Percentiles rank a stretch among this genome's conserved stretches.
Conservation (phyloP, 2,113 vertebrate genomes). For the Morone chrysops region DNA sequence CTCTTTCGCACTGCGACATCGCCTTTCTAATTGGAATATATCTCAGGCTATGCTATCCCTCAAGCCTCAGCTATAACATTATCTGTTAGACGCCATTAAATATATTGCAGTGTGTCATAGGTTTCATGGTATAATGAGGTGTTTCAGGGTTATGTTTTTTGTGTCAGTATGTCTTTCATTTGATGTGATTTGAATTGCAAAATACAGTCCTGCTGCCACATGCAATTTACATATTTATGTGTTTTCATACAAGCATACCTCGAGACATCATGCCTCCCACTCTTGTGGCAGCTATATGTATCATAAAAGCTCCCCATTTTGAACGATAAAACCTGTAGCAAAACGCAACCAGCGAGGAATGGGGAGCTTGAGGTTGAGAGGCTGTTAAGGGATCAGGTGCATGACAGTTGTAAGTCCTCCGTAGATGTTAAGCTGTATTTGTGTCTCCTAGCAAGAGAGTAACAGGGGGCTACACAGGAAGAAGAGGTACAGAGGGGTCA, state of each 20-base stretch:
- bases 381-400: constrained; percentile 5
- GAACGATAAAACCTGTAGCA: constrained; percentile 5
- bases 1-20: neutral
- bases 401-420: constrained; percentile 26
- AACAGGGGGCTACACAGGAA: constrained; percentile 15
- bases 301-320: neutral
- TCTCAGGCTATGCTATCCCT: neutral
- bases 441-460: constrained; percentile 44
- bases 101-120: neutral
- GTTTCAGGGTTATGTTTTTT: neutral
- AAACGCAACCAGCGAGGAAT: neutral
- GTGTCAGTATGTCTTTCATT: neutral
- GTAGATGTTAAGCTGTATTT: constrained; percentile 68
- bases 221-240: constrained; percentile 37
- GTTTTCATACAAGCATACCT: neutral
- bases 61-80: neutral
- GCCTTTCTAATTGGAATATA: neutral
- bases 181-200: constrained; percentile 16
- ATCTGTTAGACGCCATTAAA: neutral
- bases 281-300: neutral
- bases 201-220: neutral
- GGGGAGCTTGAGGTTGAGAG: neutral
- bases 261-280: constrained; percentile 16
- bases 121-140: neutral
- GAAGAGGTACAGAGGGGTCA: constrained; percentile 9